Evolutionary conservation across 2,888 invertebrate genomes (phyloP), one percentile per base, ranked within the genome.

Genomic region (Xanthia icteritia): DNA sequence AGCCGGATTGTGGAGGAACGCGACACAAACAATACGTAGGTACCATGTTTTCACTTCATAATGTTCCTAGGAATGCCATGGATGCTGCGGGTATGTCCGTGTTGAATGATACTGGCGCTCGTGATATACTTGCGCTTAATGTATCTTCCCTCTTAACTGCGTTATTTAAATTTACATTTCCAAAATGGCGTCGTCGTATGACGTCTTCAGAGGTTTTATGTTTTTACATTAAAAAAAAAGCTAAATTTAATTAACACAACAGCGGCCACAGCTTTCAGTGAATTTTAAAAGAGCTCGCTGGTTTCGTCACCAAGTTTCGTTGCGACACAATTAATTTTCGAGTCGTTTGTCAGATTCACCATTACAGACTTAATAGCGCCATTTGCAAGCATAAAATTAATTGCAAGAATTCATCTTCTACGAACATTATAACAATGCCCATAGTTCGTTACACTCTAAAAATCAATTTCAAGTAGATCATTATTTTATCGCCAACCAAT

Each of bases 1-100:
- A 88, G 87, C 81, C 90, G 89, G 88, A 89, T 86, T 77, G 74
- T 61, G 31, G 20, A 73, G 71, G 87, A 70, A 79, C 81, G 65
- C 81, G 70, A 73, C 73, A 45, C 68, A 51, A 77, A 87, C 88
- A 77, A 88, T 82, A 67, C 77, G 9, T 39, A n/a, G n/a, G n/a
- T n/a, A 36, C 58, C 54, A 36, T 45, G 39, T 87, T 77, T 77
- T 69, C 78, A 73, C 63, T 77, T 66, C 51, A 65, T 70, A 76
- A 73, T 77, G 27, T 73, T 64, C 69, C 51, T 71, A 69, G 77
- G 83, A 83, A 83, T 70, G 58, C 51, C 31, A 5, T 66, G 61
- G 65, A 58, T 82, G 15, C 64, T 42, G 20, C 45, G 5, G 54
- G 36, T 58, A 48, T 58, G 63, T 70, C 63, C 39, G 63, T 23